Percentiles rank a stretch among this genome's conserved stretches.
Conservation (phyloP, 2,888 invertebrate species). For the Sussaba pulchella region DNA sequence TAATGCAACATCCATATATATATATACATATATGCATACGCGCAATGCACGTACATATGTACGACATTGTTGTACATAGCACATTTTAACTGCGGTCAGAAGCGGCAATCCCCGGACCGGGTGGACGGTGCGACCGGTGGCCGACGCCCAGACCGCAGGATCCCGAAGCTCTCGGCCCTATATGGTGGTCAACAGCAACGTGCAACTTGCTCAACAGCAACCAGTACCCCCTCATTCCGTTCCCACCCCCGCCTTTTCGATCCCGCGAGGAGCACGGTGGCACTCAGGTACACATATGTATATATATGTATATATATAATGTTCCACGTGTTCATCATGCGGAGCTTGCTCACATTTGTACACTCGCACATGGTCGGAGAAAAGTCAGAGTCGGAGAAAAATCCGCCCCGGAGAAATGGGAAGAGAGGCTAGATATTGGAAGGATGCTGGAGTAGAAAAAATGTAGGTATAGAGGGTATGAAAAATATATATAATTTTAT, state of each 20-base stretch:
- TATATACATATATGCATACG: not conserved
- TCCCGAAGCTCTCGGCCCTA: slow-evolving; percentile 27
- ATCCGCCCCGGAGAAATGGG: no score
- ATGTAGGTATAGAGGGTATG: no score
- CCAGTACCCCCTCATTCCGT: slow-evolving; percentile 14
- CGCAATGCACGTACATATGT: not conserved
- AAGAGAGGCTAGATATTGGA: not conserved
- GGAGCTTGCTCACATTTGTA: slow-evolving; percentile 23
- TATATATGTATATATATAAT: no score
- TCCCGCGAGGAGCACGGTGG: not conserved
- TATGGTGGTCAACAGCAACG: slow-evolving; percentile 41
- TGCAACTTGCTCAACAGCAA: slow-evolving; percentile 35
- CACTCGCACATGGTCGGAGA: slow-evolving; percentile 6
- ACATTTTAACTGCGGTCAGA: slow-evolving; percentile 66
- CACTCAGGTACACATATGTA: no score
- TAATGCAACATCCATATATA: not conserved
- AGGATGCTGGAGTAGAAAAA: not conserved
- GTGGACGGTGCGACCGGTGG: slow-evolving; percentile 62
- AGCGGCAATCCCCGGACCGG: slow-evolving; percentile 61
- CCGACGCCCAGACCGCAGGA: slow-evolving; percentile 65
- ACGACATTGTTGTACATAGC: slow-evolving; percentile 56
- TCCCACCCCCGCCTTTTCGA: not conserved
- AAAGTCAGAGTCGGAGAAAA: not conserved
- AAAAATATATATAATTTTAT: no score
- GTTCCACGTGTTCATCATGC: slow-evolving; percentile 43